Evolutionary conservation across 1,140 invertebrate genomes (phyloP).

Genomic region (Drosophila fuyamai): DNA sequence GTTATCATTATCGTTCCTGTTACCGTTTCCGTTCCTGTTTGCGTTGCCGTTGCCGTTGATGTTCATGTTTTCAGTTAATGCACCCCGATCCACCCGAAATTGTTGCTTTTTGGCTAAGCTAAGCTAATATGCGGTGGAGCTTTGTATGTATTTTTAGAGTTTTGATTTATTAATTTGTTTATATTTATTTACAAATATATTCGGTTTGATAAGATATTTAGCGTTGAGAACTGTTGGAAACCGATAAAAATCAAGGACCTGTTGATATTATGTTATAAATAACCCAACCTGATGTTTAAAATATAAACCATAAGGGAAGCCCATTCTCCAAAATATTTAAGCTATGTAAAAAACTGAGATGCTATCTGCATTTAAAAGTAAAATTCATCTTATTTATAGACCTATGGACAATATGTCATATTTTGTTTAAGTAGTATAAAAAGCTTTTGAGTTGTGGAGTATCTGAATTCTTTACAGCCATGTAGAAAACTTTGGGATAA

Average conservation of each 20-base stretch:
- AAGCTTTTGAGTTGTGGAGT: background rate
- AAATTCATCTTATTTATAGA: no score
- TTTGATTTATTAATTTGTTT: background rate
- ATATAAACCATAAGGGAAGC: background rate
- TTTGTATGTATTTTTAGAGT: background rate
- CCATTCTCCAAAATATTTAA: no score
- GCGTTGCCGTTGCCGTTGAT: conserved; percentile 7
- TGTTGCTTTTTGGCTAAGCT: conserved; percentile 1
- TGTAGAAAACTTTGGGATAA: no score
- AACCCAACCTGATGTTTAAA: no score
- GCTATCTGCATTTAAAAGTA: no score
- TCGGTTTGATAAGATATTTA: background rate
- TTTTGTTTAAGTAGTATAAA: no score
- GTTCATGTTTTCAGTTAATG: conserved; percentile 34
- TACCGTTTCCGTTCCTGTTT: conserved; percentile 10
- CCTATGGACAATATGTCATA: no score
- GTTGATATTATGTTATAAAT: no score
- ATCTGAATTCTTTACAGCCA: background rate
- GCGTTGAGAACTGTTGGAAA: background rate
- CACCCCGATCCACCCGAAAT: conserved; percentile 52
- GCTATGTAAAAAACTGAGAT: no score
- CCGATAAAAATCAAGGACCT: background rate
- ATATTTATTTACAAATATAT: background rate
- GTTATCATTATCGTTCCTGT: background rate
- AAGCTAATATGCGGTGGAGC: conserved; percentile 1